These are phyloP conservation scores for Hephaestus fuliginosus DNA, from an alignment of 2,797 vertebrate species.

Conservation along the genomic window DNA sequence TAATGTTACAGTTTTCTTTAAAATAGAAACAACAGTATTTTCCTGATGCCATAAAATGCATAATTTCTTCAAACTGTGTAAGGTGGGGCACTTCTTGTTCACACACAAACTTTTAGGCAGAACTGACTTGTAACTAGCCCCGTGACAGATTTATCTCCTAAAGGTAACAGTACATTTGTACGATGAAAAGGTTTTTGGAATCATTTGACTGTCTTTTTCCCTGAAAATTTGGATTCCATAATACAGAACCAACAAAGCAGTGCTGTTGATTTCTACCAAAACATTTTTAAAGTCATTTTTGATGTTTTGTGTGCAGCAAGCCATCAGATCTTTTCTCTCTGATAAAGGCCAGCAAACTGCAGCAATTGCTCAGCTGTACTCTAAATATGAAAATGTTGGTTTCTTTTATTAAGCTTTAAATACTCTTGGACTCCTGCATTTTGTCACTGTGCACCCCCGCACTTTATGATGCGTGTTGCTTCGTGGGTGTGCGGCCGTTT, in stretches of 20 bases:
- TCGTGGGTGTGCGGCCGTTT: constrained; percentile 15
- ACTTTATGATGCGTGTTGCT: constrained; percentile 18
- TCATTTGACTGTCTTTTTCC: neutral
- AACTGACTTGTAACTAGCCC: neutral
- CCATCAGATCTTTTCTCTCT: neutral
- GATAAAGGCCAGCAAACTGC: neutral
- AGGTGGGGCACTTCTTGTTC: neutral
- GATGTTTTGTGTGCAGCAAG: neutral
- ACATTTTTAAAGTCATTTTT: neutral
- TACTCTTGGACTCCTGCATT: constrained; percentile 11
- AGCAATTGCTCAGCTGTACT: neutral
- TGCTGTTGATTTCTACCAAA: neutral
- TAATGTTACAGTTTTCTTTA: neutral
- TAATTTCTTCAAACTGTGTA: neutral
- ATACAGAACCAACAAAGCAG: neutral
- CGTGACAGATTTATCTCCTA: neutral
- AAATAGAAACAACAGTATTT: neutral
- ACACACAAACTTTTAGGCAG: neutral
- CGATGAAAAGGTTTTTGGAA: neutral
- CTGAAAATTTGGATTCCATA: neutral
- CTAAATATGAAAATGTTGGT: constrained; percentile 18
- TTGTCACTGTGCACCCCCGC: constrained; percentile 31
- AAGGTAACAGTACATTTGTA: neutral
- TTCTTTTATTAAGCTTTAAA: constrained; percentile 42
- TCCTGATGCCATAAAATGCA: neutral